A percentile compares a stretch with the other conserved stretches of the same genome.
Evolutionary conservation across 1,140 invertebrate genomes (phyloP).

Genomic region (Oryctes rhinoceros): DNA sequence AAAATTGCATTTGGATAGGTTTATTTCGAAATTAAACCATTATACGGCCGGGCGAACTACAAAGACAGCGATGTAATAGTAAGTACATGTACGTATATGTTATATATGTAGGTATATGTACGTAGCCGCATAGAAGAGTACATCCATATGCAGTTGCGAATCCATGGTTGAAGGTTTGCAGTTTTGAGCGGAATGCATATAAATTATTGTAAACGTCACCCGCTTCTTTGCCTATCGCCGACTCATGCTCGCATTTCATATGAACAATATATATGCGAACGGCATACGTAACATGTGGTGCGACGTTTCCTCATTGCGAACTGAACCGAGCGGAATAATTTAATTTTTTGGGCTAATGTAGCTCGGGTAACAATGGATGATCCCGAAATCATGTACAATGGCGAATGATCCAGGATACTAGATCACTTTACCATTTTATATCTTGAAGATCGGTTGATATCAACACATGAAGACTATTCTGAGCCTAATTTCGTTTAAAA

Average conservation of each 20-base stretch:
- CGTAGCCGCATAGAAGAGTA: not conserved
- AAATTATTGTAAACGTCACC: slow-evolving; percentile 33
- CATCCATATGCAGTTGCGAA: slow-evolving; percentile 5
- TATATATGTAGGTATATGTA: not conserved
- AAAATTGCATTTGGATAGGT: not conserved
- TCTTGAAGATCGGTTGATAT: no score
- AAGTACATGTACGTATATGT: not conserved
- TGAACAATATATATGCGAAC: slow-evolving; percentile 24
- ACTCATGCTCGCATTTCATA: slow-evolving; percentile 14
- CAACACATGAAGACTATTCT: no score
- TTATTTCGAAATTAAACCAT: slow-evolving; percentile 31
- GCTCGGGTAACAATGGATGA: not conserved
- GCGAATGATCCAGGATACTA: no score
- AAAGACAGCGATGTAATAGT: not conserved
- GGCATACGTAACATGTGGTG: not conserved
- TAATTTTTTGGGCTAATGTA: not conserved
- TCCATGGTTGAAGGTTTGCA: not conserved
- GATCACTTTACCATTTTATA: no score
- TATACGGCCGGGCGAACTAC: not conserved
- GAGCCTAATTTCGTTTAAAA: no score
- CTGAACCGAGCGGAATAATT: not conserved
- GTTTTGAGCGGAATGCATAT: slow-evolving; percentile 22
- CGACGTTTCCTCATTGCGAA: not conserved
- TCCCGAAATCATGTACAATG: no score
- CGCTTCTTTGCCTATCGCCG: slow-evolving; percentile 27